A percentile compares a stretch with the other conserved stretches of the same genome.
phyloP scores from a whole-genome alignment of 1,140 invertebrate genomes.

The Teleogryllus occipitalis region DNA sequence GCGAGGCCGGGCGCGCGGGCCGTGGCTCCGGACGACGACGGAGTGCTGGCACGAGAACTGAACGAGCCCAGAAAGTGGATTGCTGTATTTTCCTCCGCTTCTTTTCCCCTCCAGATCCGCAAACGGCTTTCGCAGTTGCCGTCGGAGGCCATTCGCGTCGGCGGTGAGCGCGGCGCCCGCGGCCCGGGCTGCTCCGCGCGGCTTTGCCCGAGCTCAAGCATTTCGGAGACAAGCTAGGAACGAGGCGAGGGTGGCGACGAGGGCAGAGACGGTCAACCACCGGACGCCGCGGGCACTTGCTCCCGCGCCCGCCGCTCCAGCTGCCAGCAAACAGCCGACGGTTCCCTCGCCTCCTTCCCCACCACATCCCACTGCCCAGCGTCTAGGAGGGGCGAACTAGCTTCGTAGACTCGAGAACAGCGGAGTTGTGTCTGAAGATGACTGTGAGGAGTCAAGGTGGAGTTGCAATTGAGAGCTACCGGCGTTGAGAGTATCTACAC shows the following conservation, averaged over 20 bases:
- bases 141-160: neutral
- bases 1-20: neutral
- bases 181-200: neutral
- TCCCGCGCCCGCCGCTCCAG: neutral
- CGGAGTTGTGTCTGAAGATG: too few species aligned
- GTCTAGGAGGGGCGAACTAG: too few species aligned
- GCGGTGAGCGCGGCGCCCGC: too few species aligned
- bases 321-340: neutral
- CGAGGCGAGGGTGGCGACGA: neutral
- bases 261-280: neutral
- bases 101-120: neutral
- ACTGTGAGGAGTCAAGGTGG: too few species aligned
- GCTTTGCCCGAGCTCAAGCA: neutral
- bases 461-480: too few species aligned
- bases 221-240: neutral
- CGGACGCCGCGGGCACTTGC: neutral
- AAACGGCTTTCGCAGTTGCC: neutral
- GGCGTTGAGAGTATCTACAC: too few species aligned
- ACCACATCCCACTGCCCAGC: too few species aligned
- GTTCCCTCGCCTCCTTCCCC: neutral
- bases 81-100: slow-evolving; percentile 3
- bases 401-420: too few species aligned
- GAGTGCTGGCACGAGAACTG: neutral
- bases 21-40: too few species aligned
- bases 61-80: neutral